Evolutionary conservation across 2,113 vertebrate species (phyloP).

Genomic region (Larimichthys crocea): DNA sequence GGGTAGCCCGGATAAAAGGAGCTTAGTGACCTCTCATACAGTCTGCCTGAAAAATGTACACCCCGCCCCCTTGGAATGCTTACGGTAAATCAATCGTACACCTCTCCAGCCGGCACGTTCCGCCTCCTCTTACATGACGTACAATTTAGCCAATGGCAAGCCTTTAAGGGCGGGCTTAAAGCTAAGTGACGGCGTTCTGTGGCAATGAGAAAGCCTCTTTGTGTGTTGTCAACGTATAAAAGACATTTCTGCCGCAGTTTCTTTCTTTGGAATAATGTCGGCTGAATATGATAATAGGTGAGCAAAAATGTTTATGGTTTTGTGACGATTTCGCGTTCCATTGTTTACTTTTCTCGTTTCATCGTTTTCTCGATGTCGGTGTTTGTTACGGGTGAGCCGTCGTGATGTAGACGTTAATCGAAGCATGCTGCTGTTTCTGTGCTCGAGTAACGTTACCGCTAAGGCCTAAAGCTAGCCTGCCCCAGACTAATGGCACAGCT

Average conservation of each 20-base stretch:
- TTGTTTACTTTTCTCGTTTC: fast-evolving
- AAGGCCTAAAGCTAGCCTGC: background rate
- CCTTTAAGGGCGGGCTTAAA: constrained; percentile 29
- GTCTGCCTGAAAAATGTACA: background rate
- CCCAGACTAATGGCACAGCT: background rate
- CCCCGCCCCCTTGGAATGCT: background rate
- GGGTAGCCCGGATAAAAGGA: background rate
- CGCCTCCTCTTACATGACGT: constrained; percentile 27
- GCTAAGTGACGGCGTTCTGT: constrained; percentile 69
- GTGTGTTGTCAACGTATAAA: constrained; percentile 76
- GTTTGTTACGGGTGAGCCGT: background rate
- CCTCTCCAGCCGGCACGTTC: background rate
- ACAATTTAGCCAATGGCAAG: constrained; percentile 53
- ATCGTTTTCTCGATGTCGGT: too few relatives aligned
- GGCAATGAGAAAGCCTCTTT: constrained; percentile 70
- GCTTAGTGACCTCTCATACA: background rate
- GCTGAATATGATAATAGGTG: constrained; percentile 86
- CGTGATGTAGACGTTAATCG: background rate
- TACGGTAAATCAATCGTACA: background rate
- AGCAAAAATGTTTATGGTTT: constrained; percentile 14
- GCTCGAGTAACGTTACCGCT: background rate
- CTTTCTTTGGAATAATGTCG: constrained; percentile 88
- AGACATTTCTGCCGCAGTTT: constrained; percentile 77
- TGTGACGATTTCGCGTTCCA: background rate
- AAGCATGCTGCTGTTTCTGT: background rate